Evolutionary conservation across 2,797 vertebrate species (phyloP), one percentile per base, ranked within the genome.

Genomic region (Clamator glandarius): DNA sequence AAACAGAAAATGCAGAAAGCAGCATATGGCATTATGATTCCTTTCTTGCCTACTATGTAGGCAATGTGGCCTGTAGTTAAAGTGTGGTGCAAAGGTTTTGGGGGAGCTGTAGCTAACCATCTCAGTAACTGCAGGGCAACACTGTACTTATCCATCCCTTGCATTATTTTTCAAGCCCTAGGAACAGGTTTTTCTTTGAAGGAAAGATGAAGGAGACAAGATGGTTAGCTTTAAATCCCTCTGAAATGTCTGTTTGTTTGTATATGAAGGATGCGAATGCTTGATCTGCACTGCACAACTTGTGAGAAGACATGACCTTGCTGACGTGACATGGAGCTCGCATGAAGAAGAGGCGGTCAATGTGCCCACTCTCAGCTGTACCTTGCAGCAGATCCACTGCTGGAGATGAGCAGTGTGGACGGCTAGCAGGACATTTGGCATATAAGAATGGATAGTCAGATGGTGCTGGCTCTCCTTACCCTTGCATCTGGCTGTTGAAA

Each of bases 31-130:
- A 28, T 62, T 67, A 16, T 36, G 87, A 72, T 77, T 82, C 17
- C 58, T 88, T 90, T 93, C 76, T 67, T 83, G 75, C 67, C 70
- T 75, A 44, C 48, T 28, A 15, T 39, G 59, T 51, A 84, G 84
- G 62, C 66, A 87, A 8, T 70, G 42, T 1, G 2, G 35, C 51
- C 83, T 68, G 12, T 84, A 69, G 78, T 57, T 92, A 68, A 91
- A 95, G 70, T 74, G 55, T 29, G 41, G 48, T 63, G 84, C 92
- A 93, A 79, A 57, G 52, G 57, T 93, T 95, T 92, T 86, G 82
- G 79, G 88, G 91, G 28, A 78, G 50, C 81, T 84, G 13, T 81
- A 83, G 69, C 63, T 95, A 76, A 67, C 44, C 84, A 73, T 92
- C 25, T 66, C 63, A 58, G 55, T 83, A 80, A 74, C 35, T 26